Evolutionary conservation across 2,888 invertebrate species (phyloP).

Genomic region (Nezara viridula): DNA sequence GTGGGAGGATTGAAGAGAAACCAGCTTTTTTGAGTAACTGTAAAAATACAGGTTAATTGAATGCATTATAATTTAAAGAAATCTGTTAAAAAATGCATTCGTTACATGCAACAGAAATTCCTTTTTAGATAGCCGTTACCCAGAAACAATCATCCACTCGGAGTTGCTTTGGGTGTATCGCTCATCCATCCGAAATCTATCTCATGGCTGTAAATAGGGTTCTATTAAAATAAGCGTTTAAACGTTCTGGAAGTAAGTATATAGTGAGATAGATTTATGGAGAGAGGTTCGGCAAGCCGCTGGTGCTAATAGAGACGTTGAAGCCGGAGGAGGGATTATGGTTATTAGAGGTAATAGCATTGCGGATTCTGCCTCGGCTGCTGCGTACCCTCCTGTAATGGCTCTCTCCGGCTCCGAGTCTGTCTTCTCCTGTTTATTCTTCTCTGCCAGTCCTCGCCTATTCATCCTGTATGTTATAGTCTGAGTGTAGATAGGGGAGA

Average conservation of each 20-base stretch:
- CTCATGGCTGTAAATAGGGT: not conserved
- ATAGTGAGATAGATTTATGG: conserved; percentile 21
- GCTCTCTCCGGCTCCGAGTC: not conserved
- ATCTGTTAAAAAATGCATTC: too few relatives aligned
- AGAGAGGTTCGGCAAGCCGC: conserved; percentile 7
- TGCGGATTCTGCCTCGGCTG: not conserved
- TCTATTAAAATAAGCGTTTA: not conserved
- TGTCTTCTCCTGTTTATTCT: not conserved
- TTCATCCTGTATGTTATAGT: not conserved
- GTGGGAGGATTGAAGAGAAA: too few relatives aligned
- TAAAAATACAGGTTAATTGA: too few relatives aligned
- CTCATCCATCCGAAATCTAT: not conserved
- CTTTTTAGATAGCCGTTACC: too few relatives aligned
- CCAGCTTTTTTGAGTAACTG: too few relatives aligned
- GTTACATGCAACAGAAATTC: too few relatives aligned
- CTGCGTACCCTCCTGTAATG: not conserved
- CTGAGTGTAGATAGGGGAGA: not conserved
- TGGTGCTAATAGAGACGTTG: conserved; percentile 49
- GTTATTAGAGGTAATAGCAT: conserved; percentile 39
- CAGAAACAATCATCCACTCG: not conserved
- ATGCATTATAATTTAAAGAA: too few relatives aligned
- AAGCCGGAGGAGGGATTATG: conserved; percentile 8
- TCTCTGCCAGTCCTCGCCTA: not conserved
- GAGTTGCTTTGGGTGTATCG: not conserved
- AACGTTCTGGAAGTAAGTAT: conserved; percentile 28